Evolutionary conservation across 2,113 vertebrate genomes (phyloP), one percentile per base, ranked within the genome.

Genomic region (Andinoacara biseriatus): DNA sequence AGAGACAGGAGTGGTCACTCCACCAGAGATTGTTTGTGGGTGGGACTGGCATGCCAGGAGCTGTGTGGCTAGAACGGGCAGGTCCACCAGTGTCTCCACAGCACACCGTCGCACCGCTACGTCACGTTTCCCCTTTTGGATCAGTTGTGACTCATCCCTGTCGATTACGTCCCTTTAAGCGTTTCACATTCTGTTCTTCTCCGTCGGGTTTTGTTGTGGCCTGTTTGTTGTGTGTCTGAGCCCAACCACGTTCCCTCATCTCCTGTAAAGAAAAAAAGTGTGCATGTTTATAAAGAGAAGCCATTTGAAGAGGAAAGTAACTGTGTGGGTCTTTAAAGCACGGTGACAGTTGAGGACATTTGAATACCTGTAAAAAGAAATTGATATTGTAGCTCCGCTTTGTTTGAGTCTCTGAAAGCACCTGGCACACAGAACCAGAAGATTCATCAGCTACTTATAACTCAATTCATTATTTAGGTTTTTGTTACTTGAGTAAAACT

Each of bases 51-150:
- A 15, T 46, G 14, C 31, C 43, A 46, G 83, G 35, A 40, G 31
- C 69, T 76, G 69, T n/a, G 5, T n/a, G 80, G 58, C 35, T 7
- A 13, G 72, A 62, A 59, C 24, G 5, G 46, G 13, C 83, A 85
- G 75, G 76, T 88, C 78, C 6, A 49, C 11, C 31, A 7, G 26
- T 54, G 3, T 88, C 80, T 54, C 76, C 58, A 1, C 43, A 10
- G n/a, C 46, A 24, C 89, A 91, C 54, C 4, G 43, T 60, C 60
- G 14, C 2, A 5, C 15, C 10, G 49, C 38, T 5, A 58, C 38
- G 40, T 85, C 88, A 86, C 75, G 22, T 86, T 85, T 88, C 61
- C 76, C 14, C 49, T 76, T 87, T 82, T 78, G 14, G 83, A 86
- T 78, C 76, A 69, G 22, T 31, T 49, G 5, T 29, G 84, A 65